These are phyloP conservation scores for Ceratina australensis DNA, from an alignment of 1,140 invertebrate genomes.

Conservation along the genomic window DNA sequence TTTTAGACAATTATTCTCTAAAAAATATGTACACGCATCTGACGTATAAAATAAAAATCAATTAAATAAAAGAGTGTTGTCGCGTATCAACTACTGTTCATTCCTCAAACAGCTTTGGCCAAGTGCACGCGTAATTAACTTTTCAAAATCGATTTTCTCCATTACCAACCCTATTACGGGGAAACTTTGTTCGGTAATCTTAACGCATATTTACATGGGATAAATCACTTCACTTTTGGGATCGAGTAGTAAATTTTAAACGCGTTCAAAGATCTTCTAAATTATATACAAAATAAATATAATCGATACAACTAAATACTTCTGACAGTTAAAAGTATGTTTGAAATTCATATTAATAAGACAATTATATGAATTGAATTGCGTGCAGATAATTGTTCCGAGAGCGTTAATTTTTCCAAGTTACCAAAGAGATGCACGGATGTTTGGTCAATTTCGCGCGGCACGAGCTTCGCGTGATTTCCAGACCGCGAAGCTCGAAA, in stretches of 20 bases:
- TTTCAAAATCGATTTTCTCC: constrained; percentile 18
- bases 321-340: no score
- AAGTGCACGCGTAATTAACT: constrained; percentile 14
- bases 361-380: not conserved
- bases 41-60: constrained; percentile 2
- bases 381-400: not conserved
- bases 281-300: not conserved
- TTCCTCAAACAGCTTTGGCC: not conserved
- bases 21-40: no score
- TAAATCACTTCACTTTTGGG: not conserved
- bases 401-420: not conserved
- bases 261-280: not conserved
- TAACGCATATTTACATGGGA: not conserved
- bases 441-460: not conserved
- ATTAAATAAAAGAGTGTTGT: not conserved
- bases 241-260: no score
- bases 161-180: not conserved
- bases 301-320: no score
- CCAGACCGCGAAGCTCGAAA: not conserved
- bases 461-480: constrained; percentile 27
- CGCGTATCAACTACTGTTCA: not conserved
- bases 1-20: no score
- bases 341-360: no score
- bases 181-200: not conserved
- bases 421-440: not conserved